Evolutionary conservation across 2,888 invertebrate genomes (phyloP), one percentile per base, ranked within the genome.

Genomic region (Parascotia fuliginaria): DNA sequence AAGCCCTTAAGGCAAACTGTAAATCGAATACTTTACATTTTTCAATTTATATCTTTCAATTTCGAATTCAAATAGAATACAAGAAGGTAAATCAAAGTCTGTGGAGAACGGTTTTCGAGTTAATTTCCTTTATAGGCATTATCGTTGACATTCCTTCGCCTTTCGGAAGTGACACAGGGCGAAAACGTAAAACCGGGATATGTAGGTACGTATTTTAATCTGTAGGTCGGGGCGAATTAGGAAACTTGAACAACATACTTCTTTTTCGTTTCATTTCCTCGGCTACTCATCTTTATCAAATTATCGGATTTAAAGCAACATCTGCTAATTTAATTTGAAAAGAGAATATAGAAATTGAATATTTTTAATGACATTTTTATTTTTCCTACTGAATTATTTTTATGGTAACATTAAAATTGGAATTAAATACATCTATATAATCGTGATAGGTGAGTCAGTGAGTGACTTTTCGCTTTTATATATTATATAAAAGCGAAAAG

Each of bases 1-100:
- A 24, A 24, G 24, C 6, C 24, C 24, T 24, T 7, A 24, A 24
- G 7, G 7, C 24, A 24, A 9, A 24, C 24, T 24, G 9, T 32
- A 29, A 33, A 34, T 24, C 27, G 34, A 28, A 33, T n/a, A 14
- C 4, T n/a, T 19, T 37, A 53, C 16, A 38, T 42, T 45, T 32
- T 42, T 46, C 45, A 52, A 55, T 44, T 49, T 60, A 47, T 55
- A 55, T 59, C 56, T 64, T 60, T 40, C 48, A 57, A 59, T 60
- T 64, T 64, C 55, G 59, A 60, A 60, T 58, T 33, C 42, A 39
- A 36, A 38, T 32, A 28, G 28, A 48, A 56, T n/a, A n/a, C n/a
- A 47, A 55, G 43, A 36, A 47, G 42, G 46, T 42, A 58, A 54
- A 56, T 55, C 44, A 57, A 57, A 54, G 33, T 32, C 45, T 46